phyloP scores from a whole-genome alignment of 2,888 invertebrate genomes.

The Standfussiana lucernea region DNA sequence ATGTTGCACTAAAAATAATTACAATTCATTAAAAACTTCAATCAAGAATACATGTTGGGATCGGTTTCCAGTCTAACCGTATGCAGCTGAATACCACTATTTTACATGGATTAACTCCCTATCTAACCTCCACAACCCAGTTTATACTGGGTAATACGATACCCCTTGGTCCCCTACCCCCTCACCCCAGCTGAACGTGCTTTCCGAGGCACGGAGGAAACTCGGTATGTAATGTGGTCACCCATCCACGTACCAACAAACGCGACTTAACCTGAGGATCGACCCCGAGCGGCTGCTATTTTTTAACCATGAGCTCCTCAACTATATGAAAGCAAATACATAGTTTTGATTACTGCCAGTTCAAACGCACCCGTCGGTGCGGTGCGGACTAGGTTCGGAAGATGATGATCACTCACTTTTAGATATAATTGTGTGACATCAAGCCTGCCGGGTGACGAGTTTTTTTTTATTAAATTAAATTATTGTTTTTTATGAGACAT shows the following conservation, averaged over 20 bases:
- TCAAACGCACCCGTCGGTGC: constrained; percentile 12
- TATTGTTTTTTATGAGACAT: not conserved
- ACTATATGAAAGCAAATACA: not conserved
- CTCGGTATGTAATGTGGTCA: not conserved
- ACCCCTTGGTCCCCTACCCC: too few relatives aligned
- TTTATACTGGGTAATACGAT: not conserved
- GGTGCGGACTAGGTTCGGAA: constrained; percentile 20
- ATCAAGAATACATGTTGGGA: too few relatives aligned
- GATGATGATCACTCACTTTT: not conserved
- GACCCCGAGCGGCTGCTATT: not conserved
- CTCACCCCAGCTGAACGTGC: too few relatives aligned
- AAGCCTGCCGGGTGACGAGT: not conserved
- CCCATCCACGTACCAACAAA: not conserved
- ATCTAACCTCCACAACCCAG: not conserved
- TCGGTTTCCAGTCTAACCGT: not conserved
- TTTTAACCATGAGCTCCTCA: not conserved
- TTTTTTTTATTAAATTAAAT: not conserved
- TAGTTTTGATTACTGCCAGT: not conserved
- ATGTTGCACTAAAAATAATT: too few relatives aligned
- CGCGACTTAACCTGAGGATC: not conserved
- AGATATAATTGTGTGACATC: not conserved
- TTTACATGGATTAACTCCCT: not conserved
- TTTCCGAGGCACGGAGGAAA: not conserved
- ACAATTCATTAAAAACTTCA: too few relatives aligned
- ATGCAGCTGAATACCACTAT: not conserved